Evolutionary conservation across 1,140 invertebrate species (phyloP).

Genomic region (Ridgeia piscesae): DNA sequence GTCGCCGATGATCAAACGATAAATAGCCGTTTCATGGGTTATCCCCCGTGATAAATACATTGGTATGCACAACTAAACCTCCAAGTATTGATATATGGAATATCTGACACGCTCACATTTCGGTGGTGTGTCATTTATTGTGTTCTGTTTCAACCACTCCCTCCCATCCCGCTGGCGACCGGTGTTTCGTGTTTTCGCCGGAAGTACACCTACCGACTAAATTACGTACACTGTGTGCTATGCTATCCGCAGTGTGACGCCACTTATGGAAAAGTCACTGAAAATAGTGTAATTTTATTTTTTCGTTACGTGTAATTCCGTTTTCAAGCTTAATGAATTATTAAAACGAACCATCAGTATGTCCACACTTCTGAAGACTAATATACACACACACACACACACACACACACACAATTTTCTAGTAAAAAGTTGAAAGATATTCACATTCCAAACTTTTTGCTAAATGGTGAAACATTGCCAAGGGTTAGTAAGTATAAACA

Average conservation of each 20-base stretch:
- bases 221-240: background rate
- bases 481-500: too few species aligned
- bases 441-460: too few species aligned
- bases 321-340: background rate
- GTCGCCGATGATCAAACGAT: too few species aligned
- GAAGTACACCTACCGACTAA: background rate
- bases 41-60: background rate
- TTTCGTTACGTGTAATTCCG: background rate
- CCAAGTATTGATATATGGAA: background rate
- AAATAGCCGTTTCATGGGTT: background rate
- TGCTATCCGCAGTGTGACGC: background rate
- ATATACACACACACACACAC: too few species aligned
- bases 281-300: too few species aligned
- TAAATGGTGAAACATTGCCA: too few species aligned
- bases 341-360: too few species aligned
- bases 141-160: background rate
- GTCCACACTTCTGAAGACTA: too few species aligned
- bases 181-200: background rate
- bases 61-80: background rate
- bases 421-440: too few species aligned
- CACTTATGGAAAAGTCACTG: background rate
- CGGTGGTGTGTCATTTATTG: background rate
- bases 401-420: too few species aligned
- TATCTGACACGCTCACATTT: background rate
- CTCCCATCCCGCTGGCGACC: too few species aligned